Evolutionary conservation across 1,140 invertebrate genomes (phyloP), one percentile per base, ranked within the genome.

Genomic region (Drosophila ananassae): DNA sequence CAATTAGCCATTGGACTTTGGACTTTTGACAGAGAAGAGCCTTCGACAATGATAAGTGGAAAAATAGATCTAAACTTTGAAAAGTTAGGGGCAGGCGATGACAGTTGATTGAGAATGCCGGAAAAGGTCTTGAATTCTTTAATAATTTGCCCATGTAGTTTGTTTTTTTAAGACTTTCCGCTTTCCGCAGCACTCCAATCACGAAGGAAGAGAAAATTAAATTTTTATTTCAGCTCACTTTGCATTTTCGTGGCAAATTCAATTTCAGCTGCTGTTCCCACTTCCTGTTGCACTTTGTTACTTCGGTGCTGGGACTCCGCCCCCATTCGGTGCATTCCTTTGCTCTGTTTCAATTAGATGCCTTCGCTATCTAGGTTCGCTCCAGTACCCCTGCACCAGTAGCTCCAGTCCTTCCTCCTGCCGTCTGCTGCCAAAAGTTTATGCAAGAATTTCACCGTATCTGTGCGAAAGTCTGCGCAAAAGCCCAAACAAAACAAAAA

Each of bases 341-440:
- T 53, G 53, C 74, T 58, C 39, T 32, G 50, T 75, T 82, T 75
- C 75, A 78, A 82, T 82, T 83, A 82, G 60, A 82, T 68, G 50
- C 44, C 55, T 22, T 50, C 34, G 44, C 59, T 39, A 37, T 66
- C 54, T 39, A 34, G 46, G 21, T 58, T 55, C 24, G 32, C 28
- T 32, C 13, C 28, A 12, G 6, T 9, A 12, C 12, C 13, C 12
- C 13, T 54, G 10, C 17, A 17, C 17, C 17, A 17, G 34, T 12
- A 3, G 34, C 3, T 1, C n/a, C 32, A 25, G 25, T 7, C 21
- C 3, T 32, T 10, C 7, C 34, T 28, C 5, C 0, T 1, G 28
- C 28, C 47, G 32, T 22, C 39, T 57, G 56, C 22, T 44, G 56
- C 46, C 39, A 59, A 69, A 63, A 75, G 75, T 67, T 82, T 59